Base-by-base conservation (phyloP, 2,888 invertebrate species). In the Orthosia cruda region DNA sequence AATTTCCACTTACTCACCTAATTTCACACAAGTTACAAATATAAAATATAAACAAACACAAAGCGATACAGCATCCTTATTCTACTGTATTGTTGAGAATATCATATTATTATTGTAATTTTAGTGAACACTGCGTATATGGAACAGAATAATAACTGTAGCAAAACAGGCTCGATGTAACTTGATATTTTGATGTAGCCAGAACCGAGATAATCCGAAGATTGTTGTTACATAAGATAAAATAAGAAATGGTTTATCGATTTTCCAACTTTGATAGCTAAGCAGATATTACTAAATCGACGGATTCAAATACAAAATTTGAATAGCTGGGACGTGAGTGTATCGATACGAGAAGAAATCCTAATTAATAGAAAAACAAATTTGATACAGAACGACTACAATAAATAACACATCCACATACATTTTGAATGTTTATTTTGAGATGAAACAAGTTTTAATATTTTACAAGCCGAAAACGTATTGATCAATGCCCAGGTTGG, bases 61-160 rank as follows among this genome's bases (percentile, higher is more conserved):
- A 58, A 67, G 58, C 12, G 16, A 11, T 52, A 49, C 47, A 32
- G 71, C 45, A 74, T 65, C 52, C 59, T 76, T 72, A 79, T 71
- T 78, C 47, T 78, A 65, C 73, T 63, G 32, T 59, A 67, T 67
- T 84, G 52, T 73, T 62, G 40, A 55, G 3, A 69, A 69, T 69
- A 67, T 71, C 47, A 59, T 66, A 67, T 66, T 54, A 67, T 66
- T 54, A 64, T 74, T 81, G 45, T 52, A 47, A 26, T 15, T 59
- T 64, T 52, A 52, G 20, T 50, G 13, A 64, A 59, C 65, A 57
- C 15, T 26, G n/a, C 49, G 47, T 62, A 32, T 40, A 62, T 11
- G 13, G 23, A 15, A 50, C 3, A 32, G 0, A 26, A 55, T 74
- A 57, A 52, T 68, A 59, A 26, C n/a, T 26, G 0, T 32, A 47